Evolutionary conservation across 2,888 invertebrate species (phyloP), one percentile per base, ranked within the genome.

Genomic region (Andrena dorsata): DNA sequence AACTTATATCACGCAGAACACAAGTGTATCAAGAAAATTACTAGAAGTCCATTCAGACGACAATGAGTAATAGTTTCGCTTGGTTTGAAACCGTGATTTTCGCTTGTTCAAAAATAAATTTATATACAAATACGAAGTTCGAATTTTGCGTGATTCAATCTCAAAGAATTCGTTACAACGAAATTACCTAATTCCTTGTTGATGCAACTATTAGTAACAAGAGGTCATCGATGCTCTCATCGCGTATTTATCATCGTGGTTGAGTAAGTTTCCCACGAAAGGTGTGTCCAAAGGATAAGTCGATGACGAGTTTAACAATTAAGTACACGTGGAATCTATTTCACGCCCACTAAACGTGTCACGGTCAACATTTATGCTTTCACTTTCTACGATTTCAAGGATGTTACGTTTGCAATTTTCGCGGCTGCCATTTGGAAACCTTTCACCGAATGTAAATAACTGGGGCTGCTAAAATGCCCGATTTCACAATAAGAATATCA

Each of bases 281-380:
- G 68, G 68, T 41, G 20, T n/a, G 51, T 35, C 26, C 13, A 60
- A 2, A 64, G 2, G 35, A 49, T n/a, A 51, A 58, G 10, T 23
- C 26, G 20, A 49, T 56, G 53, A 71, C 60, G 32, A 49, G 30
- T 7, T 23, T 28, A 56, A 80, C 71, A 41, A 68, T 82, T 56
- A 28, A 23, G 32, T 58, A 16, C 41, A 41, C 41, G 41, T 32
- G 66, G 66, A 75, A 82, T 82, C 79, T 79, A 79, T 86, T 76
- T 64, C 53, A 63, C 76, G 76, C 20, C 53, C 56, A 63, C 56
- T 49, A 86, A 83, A 82, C 20, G 76, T 89, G 89, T 83, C 89
- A 89, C 66, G 85, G 88, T 80, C 89, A 73, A 28, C 30, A 30
- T 30, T 41, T 49, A n/a, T 80, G 73, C 63, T 84, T 72, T 87